Evolutionary conservation across 2,888 invertebrate genomes (phyloP).

Genomic region (Ornithoptera alexandrae): DNA sequence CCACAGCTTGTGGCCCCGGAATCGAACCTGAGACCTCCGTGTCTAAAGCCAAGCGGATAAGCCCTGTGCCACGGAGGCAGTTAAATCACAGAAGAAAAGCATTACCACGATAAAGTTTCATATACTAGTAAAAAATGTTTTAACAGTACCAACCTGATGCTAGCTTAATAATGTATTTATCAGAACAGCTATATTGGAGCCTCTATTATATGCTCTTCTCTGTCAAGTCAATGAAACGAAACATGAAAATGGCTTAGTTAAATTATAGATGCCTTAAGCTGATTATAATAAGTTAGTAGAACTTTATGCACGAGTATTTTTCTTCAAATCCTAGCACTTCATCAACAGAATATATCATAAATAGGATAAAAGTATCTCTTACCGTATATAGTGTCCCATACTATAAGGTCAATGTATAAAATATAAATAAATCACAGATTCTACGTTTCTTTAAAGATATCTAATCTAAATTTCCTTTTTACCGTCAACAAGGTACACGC

Average conservation of each 20-base stretch:
- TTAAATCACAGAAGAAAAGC: slow-evolving; percentile 24
- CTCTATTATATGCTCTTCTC: neutral
- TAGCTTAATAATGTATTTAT: neutral
- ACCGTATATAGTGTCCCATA: slow-evolving; percentile 34
- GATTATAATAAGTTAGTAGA: slow-evolving; percentile 59
- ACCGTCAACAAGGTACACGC: slow-evolving; percentile 87
- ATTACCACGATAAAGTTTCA: slow-evolving; percentile 18
- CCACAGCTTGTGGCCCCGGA: too few species aligned
- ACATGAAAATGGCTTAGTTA: slow-evolving; percentile 25
- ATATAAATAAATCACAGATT: slow-evolving; percentile 72
- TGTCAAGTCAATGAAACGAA: slow-evolving; percentile 12
- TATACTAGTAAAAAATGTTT: slow-evolving; percentile 6
- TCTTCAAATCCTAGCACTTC: slow-evolving; percentile 35
- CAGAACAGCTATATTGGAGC: neutral
- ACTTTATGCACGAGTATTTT: slow-evolving; percentile 63
- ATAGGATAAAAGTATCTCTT: slow-evolving; percentile 37
- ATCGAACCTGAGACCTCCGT: too few species aligned
- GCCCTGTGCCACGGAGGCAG: too few species aligned
- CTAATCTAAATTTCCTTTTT: slow-evolving; percentile 70
- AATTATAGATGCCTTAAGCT: slow-evolving; percentile 47
- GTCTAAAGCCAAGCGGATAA: too few species aligned
- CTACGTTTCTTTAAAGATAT: slow-evolving; percentile 58
- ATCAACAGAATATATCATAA: slow-evolving; percentile 48
- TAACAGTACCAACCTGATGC: too few species aligned
- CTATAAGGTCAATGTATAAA: slow-evolving; percentile 36